Base-by-base conservation (phyloP, 53 echinoderm and acorn worm species). In the Patiria pectinifera region DNA sequence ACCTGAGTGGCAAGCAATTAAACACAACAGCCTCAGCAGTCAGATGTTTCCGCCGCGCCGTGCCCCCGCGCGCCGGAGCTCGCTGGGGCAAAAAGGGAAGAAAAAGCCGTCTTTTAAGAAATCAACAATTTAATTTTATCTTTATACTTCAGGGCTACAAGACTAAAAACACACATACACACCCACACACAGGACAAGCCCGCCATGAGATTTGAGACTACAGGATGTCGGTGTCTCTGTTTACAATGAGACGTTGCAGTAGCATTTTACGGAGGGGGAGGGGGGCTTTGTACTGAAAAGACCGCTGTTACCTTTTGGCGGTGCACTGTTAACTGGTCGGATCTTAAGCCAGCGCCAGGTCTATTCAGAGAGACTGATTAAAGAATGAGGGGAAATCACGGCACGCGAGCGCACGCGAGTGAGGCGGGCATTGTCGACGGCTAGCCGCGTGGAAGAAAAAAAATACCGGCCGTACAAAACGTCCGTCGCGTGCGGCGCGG, bases 31-130 rank as follows among this genome's bases (percentile, higher is more conserved):
- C 90, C 46, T 80, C 90, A 90, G 90, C 80, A 48, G 81, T 90
- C 90, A 90, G 90, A 90, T 90, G 90, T 80, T 80, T 90, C 90
- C 90, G 90, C 58, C 60, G 47, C 45, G 44, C 14, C 19, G 66
- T 66, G 66, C 66, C 66, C 66, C 19, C 66, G 12, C 35, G 35
- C 35, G 35, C 12, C 58, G 47, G 44, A 74, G 80, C 90, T 90
- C 3, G 44, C 74, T 45, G 76, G 85, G 53, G 75, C 80, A 23
- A 43, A 78, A 8, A 53, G 86, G 71, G 24, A 26, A 2, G 21
- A 77, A 78, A 89, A 47, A 44, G 62, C 16, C 62, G 61, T 59
- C 89, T 62, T 78, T 63, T 23, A 6, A 89, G 79, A 44, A 90
- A 90, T 80, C 80, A 90, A 81, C 90, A 90, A 81, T 90, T 90